phyloP scores from a whole-genome alignment of 2,888 invertebrate genomes.

The Aphidoletes aphidimyza region DNA sequence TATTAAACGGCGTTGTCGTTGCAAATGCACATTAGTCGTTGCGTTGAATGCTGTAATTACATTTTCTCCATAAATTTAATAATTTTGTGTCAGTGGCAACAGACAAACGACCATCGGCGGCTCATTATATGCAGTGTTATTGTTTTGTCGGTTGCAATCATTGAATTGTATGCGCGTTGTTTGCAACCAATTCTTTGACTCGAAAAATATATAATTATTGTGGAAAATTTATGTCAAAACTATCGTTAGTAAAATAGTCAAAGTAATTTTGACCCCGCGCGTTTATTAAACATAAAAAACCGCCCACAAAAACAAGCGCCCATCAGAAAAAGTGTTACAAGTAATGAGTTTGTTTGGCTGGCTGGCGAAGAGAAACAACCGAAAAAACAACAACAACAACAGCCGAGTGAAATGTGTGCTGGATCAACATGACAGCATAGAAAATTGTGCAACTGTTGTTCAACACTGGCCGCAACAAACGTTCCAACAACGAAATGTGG shows the following conservation, averaged over 20 bases:
- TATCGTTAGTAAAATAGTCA: conserved; percentile 50
- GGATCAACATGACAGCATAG: conserved; percentile 10
- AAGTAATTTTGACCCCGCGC: conserved; percentile 16
- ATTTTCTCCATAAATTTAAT: conserved; percentile 53
- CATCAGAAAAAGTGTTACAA: background rate
- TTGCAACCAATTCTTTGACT: conserved; percentile 26
- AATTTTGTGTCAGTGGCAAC: conserved; percentile 40
- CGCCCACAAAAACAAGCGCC: background rate
- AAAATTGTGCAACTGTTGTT: conserved; percentile 37
- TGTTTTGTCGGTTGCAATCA: background rate
- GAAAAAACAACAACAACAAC: background rate
- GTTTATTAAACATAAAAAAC: conserved; percentile 52
- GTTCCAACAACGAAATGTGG: conserved; percentile 31
- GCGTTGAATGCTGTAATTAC: conserved; percentile 50
- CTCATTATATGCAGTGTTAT: conserved; percentile 21
- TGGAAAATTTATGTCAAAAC: conserved; percentile 45
- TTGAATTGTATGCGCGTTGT: background rate
- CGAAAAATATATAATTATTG: conserved; percentile 47
- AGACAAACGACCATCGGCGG: conserved; percentile 22
- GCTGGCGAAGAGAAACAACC: background rate
- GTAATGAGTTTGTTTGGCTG: conserved; percentile 31
- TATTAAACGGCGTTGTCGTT: too few relatives aligned
- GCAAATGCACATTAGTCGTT: conserved; percentile 1
- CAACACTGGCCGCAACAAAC: background rate
- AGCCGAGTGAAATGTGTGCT: background rate